A percentile compares a stretch with the other conserved stretches of the same genome.
These are phyloP conservation scores for Phycodurus eques DNA, from an alignment of 2,113 vertebrate genomes.

Conservation along the genomic window DNA sequence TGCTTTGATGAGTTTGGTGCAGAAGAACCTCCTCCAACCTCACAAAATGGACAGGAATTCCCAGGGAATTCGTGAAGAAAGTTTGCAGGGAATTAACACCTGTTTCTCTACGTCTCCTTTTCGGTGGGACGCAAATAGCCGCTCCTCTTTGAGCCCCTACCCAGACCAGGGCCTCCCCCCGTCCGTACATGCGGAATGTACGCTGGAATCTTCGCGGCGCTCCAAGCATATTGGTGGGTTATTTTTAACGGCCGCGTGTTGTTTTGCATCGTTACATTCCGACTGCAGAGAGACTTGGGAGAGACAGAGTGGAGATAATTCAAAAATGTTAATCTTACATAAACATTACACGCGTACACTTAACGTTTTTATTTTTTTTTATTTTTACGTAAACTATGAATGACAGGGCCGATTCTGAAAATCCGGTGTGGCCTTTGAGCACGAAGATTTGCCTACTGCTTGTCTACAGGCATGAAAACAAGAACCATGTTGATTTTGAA, in stretches of 20 bases:
- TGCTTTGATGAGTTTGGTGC: background rate
- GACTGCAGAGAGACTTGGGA: background rate
- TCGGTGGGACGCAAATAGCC: constrained; percentile 61
- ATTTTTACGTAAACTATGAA: no score
- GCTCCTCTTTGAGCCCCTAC: constrained; percentile 48
- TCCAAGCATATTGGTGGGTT: constrained; percentile 68
- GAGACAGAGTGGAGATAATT: background rate
- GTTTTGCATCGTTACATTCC: constrained; percentile 50
- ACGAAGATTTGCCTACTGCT: no score
- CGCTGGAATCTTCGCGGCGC: constrained; percentile 64
- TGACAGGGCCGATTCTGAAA: no score
- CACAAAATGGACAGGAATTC: background rate
- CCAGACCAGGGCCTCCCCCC: constrained; percentile 22
- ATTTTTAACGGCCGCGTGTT: constrained; percentile 68
- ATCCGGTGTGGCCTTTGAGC: no score
- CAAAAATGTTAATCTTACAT: no score
- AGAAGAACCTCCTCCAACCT: background rate
- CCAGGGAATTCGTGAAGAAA: background rate
- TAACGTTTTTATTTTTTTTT: no score
- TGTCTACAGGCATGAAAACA: no score
- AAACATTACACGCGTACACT: no score
- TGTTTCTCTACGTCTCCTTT: constrained; percentile 16
- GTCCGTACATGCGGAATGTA: constrained; percentile 58
- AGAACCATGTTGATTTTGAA: no score
- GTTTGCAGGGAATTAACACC: background rate